Evolutionary conservation across 2,113 vertebrate species (phyloP).

Genomic region (Machaerirhynchus nigripectus): DNA sequence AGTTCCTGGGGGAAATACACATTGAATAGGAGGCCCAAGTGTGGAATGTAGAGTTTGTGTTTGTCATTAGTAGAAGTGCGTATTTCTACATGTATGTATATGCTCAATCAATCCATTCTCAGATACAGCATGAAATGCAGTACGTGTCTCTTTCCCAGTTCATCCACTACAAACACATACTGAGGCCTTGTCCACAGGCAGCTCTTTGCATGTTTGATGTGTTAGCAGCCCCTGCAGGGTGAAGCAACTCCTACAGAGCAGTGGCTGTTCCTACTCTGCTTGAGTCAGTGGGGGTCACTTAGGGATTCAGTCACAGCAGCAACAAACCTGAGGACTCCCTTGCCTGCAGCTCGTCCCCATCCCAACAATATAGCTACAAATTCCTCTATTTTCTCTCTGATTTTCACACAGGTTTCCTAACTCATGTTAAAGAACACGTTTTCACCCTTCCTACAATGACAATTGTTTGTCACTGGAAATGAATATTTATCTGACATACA

Average conservation of each 20-base stretch:
- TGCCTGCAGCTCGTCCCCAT: background rate
- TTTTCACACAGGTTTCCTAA: background rate
- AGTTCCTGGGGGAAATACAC: background rate
- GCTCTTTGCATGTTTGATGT: fast-evolving
- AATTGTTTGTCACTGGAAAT: background rate
- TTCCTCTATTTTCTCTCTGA: background rate
- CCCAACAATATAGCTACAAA: background rate
- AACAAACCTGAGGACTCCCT: background rate
- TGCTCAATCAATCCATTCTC: background rate
- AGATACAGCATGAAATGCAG: background rate
- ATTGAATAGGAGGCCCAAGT: background rate
- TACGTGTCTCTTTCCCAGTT: fast-evolving
- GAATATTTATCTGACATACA: background rate
- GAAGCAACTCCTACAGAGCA: background rate
- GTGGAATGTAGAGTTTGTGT: background rate
- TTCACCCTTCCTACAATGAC: background rate
- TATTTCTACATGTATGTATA: fast-evolving
- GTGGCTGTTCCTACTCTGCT: background rate
- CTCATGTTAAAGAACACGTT: background rate
- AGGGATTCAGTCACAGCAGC: background rate
- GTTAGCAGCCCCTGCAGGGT: background rate
- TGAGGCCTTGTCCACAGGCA: background rate
- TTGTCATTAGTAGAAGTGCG: background rate
- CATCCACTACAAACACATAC: background rate
- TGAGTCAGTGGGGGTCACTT: fast-evolving